Percentiles rank a stretch among this genome's conserved stretches.
phyloP scores from a whole-genome alignment of 2,113 vertebrate species.

The Tursiops truncatus region DNA sequence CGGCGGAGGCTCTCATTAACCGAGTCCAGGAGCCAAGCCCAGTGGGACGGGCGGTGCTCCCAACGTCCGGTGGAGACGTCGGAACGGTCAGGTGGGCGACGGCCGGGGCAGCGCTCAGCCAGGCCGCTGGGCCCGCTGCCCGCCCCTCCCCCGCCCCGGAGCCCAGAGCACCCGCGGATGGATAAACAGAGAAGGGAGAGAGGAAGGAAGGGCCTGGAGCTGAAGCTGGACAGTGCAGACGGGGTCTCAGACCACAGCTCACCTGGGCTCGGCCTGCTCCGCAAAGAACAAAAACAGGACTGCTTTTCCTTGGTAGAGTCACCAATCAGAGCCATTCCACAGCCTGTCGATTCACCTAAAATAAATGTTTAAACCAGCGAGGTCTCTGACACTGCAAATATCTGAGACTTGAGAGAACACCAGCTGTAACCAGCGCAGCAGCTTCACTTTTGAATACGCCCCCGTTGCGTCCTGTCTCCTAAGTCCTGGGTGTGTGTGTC shows the following conservation, averaged over 20 bases:
- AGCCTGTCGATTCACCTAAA: slow-evolving; percentile 46
- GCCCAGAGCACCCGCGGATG: not conserved
- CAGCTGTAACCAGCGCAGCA: slow-evolving; percentile 14
- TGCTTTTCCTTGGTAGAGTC: slow-evolving; percentile 12
- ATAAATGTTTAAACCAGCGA: not conserved
- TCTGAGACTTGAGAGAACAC: not conserved
- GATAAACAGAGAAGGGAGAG: too few species aligned
- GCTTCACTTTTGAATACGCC: not conserved
- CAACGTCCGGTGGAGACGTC: not conserved
- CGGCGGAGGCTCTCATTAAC: slow-evolving; percentile 41
- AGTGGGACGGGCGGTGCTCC: not conserved
- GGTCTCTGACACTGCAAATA: slow-evolving; percentile 10
- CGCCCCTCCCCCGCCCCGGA: rapidly evolving
- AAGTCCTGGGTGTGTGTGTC: not conserved
- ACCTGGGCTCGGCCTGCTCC: not conserved
- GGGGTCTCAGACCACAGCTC: not conserved
- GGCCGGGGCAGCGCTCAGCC: not conserved
- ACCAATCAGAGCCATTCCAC: not conserved
- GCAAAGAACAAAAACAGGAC: not conserved
- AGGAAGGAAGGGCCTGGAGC: not conserved
- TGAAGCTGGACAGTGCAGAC: too few species aligned
- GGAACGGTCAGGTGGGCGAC: not conserved
- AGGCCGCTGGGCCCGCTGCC: not conserved
- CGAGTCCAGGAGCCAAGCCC: not conserved
- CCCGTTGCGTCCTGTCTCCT: not conserved